Percentiles rank a stretch among this genome's conserved stretches.
phyloP scores from a whole-genome alignment of 2,797 vertebrate genomes.

The Myotis daubentonii region DNA sequence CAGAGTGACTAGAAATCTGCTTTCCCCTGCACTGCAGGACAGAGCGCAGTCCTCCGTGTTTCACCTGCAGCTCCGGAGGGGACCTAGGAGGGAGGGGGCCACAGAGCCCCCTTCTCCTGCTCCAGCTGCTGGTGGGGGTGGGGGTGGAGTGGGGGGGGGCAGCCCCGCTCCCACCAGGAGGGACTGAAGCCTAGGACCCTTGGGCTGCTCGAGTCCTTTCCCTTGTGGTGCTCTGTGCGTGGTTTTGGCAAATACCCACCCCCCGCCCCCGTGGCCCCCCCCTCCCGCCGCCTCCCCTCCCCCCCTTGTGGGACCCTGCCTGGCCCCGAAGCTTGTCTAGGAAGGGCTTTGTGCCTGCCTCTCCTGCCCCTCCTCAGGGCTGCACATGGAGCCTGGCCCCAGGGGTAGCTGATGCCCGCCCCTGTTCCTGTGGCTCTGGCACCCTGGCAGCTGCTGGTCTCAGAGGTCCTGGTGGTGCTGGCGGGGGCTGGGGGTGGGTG shows the following conservation, averaged over 20 bases:
- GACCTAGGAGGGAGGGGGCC: neutral
- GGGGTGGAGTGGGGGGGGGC: too few relatives aligned
- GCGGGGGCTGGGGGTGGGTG: neutral
- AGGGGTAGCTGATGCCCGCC: fast-evolving
- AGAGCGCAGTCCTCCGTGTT: neutral
- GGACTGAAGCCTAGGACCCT: neutral
- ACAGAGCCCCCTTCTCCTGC: neutral
- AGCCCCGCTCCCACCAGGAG: neutral
- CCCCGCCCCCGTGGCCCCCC: too few relatives aligned
- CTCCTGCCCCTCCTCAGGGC: neutral
- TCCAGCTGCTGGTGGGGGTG: neutral
- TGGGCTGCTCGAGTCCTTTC: neutral
- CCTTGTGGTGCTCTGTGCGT: neutral
- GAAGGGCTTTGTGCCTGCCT: neutral
- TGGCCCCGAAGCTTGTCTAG: neutral
- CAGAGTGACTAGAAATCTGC: neutral
- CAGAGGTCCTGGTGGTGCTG: neutral
- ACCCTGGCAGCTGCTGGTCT: neutral
- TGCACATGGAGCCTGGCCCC: neutral
- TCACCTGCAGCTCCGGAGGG: neutral
- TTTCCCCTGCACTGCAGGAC: slow-evolving; percentile 7
- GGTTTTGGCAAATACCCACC: neutral
- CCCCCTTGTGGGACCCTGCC: neutral
- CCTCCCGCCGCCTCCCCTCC: too few relatives aligned
- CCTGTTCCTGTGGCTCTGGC: neutral